These are phyloP conservation scores for Whitmania pigra DNA, from an alignment of 1,140 invertebrate species.

Conservation along the genomic window DNA sequence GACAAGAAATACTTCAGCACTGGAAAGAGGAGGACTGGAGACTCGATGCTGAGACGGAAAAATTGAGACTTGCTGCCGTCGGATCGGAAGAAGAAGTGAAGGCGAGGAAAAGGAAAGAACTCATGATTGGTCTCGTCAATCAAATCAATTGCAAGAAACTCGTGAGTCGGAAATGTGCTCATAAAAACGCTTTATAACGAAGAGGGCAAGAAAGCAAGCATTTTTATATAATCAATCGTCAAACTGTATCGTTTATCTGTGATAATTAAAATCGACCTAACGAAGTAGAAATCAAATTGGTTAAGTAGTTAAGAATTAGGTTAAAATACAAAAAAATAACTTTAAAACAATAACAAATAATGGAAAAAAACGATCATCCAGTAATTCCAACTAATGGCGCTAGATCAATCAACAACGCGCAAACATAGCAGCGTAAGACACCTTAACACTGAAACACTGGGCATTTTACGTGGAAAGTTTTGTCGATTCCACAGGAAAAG, in stretches of 20 bases:
- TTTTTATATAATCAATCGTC: too few species aligned
- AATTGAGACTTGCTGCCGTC: neutral
- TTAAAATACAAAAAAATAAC: neutral
- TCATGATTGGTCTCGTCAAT: neutral
- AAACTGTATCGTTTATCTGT: neutral
- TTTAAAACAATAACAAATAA: neutral
- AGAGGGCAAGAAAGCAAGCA: too few species aligned
- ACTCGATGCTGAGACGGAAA: neutral
- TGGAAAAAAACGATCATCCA: neutral
- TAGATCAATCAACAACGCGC: too few species aligned
- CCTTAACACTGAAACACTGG: too few species aligned
- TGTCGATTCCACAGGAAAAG: neutral
- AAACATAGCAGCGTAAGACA: too few species aligned
- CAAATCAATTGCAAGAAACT: conserved; percentile 13
- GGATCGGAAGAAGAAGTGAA: conserved; percentile 4
- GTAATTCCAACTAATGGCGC: neutral
- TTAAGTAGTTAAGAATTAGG: neutral
- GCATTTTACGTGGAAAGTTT: too few species aligned
- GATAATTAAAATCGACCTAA: neutral
- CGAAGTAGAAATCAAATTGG: neutral
- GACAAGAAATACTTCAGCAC: neutral
- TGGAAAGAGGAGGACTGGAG: neutral
- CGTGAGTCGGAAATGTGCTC: neutral
- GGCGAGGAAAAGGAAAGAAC: neutral
- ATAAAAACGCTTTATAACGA: too few species aligned